phyloP scores from a whole-genome alignment of 1,140 invertebrate genomes.

The Mya arenaria region DNA sequence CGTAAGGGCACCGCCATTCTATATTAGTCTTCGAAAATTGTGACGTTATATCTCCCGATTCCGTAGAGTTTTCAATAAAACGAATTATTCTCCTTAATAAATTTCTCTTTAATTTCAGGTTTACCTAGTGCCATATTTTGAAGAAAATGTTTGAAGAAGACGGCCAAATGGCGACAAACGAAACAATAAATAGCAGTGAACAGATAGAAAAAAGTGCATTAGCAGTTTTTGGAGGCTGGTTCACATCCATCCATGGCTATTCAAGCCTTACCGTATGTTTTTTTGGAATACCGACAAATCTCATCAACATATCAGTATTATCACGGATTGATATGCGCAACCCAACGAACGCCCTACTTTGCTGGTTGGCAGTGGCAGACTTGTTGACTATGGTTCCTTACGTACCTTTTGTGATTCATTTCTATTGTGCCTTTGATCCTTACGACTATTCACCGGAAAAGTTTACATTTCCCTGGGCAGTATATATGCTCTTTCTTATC shows the following conservation, averaged over 20 bases:
- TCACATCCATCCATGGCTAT: constrained; percentile 86
- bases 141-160: constrained; percentile 21
- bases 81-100: too few species aligned
- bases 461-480: constrained; percentile 70
- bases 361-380: constrained; percentile 91
- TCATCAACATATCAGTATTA: constrained; percentile 93
- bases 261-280: constrained; percentile 89
- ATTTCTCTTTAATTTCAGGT: too few species aligned
- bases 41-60: too few species aligned
- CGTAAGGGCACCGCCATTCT: too few species aligned
- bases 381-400: constrained; percentile 94
- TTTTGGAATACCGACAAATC: constrained; percentile 93
- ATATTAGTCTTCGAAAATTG: too few species aligned
- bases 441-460: constrained; percentile 64
- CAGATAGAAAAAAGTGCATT: constrained; percentile 44
- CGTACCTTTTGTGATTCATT: constrained; percentile 90
- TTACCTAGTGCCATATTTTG: too few species aligned
- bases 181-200: not conserved
- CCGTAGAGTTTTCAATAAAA: too few species aligned
- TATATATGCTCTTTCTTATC: constrained; percentile 74
- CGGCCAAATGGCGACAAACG: not conserved
- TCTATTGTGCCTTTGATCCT: constrained; percentile 74
- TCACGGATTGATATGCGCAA: constrained; percentile 91
- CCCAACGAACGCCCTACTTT: constrained; percentile 92
- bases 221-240: constrained; percentile 74